phyloP scores from a whole-genome alignment of 1,140 invertebrate species.

The Gryllus bimaculatus region DNA sequence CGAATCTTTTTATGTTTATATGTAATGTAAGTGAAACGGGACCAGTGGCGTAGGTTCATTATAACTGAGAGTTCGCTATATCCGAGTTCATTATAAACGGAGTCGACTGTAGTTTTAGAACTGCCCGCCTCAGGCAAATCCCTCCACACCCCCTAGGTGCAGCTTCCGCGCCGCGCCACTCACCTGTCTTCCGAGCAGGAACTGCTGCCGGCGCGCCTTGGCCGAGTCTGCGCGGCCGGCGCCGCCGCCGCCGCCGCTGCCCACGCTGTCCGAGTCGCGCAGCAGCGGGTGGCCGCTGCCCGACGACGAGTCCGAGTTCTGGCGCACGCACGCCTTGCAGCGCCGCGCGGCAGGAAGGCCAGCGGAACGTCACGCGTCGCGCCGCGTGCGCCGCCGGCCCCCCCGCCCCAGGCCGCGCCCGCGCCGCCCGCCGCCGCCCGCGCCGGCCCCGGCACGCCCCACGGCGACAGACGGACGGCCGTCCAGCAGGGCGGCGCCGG shows the following conservation, averaged over 20 bases:
- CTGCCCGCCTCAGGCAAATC: no score
- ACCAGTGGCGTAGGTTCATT: no score
- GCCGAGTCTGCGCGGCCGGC: constrained; percentile 6
- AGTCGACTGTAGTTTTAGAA: no score
- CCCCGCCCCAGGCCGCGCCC: constrained; percentile 5
- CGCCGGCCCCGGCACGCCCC: background rate
- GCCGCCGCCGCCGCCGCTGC: background rate
- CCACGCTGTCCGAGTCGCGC: constrained; percentile 19
- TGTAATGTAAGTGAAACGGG: no score
- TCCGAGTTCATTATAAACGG: no score
- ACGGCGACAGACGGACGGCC: no score
- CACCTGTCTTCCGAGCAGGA: constrained; percentile 14
- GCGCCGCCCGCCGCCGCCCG: constrained; percentile 10
- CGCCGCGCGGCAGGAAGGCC: constrained; percentile 25
- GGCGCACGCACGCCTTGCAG: constrained; percentile 28
- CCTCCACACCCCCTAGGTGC: no score
- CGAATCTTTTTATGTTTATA: no score
- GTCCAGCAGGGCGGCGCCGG: no score
- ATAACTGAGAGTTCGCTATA: no score
- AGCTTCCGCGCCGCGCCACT: no score
- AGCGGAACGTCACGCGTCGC: constrained; percentile 29
- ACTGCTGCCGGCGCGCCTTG: constrained; percentile 14
- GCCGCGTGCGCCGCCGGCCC: constrained; percentile 16
- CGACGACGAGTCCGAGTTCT: constrained; percentile 30
- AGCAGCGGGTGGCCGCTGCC: constrained; percentile 28